phyloP scores from a whole-genome alignment of 1,140 invertebrate species.

The Leptonema lineaticorne region DNA sequence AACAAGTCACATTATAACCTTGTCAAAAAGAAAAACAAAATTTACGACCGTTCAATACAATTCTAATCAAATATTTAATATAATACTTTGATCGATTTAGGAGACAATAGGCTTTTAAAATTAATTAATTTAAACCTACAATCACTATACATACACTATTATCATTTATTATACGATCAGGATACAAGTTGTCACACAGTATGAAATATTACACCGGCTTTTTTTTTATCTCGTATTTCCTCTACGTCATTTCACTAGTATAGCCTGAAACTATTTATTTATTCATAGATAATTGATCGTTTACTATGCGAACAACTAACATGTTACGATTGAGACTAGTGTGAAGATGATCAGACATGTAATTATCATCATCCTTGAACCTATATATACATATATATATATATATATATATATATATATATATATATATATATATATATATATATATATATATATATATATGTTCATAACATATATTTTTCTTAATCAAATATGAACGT shows the following conservation, averaged over 20 bases:
- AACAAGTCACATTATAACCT: slow-evolving; percentile 3
- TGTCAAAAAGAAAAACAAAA: neutral
- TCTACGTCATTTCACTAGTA: too few relatives aligned
- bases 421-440: too few relatives aligned
- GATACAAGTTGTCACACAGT: neutral
- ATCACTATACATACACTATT: neutral
- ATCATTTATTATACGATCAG: neutral
- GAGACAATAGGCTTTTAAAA: neutral
- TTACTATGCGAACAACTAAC: neutral
- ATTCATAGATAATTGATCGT: slow-evolving; percentile 22
- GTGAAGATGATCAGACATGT: slow-evolving; percentile 9
- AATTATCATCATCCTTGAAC: slow-evolving; percentile 21
- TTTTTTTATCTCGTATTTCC: neutral
- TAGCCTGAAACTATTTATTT: neutral
- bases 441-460: too few relatives aligned
- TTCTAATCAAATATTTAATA: neutral
- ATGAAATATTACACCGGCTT: neutral
- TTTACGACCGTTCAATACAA: neutral
- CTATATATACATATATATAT: too few relatives aligned
- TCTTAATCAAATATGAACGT: slow-evolving; percentile 22
- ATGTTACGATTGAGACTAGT: slow-evolving; percentile 9
- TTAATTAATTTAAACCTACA: neutral
- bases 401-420: too few relatives aligned
- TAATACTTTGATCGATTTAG: neutral
- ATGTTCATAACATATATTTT: slow-evolving; percentile 2